phyloP scores from a whole-genome alignment of 2,888 invertebrate species.

The Busseola fusca region DNA sequence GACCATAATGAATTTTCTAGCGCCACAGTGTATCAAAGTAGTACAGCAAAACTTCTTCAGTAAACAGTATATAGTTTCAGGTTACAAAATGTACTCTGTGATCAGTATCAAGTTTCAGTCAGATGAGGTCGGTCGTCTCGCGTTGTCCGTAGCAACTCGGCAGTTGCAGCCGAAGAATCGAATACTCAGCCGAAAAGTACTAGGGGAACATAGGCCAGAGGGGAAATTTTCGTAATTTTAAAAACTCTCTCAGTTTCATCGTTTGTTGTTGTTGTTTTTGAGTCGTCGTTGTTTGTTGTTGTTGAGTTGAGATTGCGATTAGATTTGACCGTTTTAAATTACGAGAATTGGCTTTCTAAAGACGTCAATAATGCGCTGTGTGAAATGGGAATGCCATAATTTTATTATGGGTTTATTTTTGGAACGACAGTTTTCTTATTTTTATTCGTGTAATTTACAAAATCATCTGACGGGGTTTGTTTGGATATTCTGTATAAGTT shows the following conservation, averaged over 20 bases:
- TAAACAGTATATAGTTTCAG: neutral
- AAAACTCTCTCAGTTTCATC: too few relatives aligned
- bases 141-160: conserved; percentile 1
- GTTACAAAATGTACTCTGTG: neutral
- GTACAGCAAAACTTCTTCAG: neutral
- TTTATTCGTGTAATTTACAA: neutral
- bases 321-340: too few relatives aligned
- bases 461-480: neutral
- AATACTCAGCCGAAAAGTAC: conserved; percentile 36
- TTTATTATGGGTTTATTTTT: neutral
- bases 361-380: neutral
- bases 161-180: conserved; percentile 27
- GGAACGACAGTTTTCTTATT: neutral
- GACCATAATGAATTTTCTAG: neutral
- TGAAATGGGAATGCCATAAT: neutral
- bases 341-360: too few relatives aligned
- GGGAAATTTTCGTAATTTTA: too few relatives aligned
- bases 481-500: too few relatives aligned
- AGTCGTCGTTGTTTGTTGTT: too few relatives aligned
- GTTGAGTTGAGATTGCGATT: too few relatives aligned
- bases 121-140: neutral
- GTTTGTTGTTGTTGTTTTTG: too few relatives aligned
- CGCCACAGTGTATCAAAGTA: neutral
- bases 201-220: conserved; percentile 17
- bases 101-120: conserved; percentile 16